These are phyloP conservation scores for Chitala chitala DNA, from an alignment of 2,113 vertebrate species.

Conservation along the genomic window DNA sequence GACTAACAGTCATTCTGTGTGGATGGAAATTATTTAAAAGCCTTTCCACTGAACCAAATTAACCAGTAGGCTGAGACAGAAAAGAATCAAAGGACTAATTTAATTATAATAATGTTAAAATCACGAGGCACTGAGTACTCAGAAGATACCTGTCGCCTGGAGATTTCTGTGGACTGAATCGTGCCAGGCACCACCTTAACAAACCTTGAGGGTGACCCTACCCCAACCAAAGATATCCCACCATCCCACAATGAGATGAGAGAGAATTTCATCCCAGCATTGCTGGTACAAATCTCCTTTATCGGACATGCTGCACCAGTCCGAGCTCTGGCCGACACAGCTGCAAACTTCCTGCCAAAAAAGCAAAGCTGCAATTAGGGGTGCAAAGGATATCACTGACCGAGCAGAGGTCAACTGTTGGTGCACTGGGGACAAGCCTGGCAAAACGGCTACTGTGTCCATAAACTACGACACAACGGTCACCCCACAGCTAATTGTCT, in stretches of 20 bases:
- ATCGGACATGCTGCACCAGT: too few species aligned
- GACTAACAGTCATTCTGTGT: constrained; percentile 54
- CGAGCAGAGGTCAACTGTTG: constrained; percentile 93
- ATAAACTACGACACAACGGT: not conserved
- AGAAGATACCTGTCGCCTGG: constrained; percentile 47
- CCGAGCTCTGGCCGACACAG: too few species aligned
- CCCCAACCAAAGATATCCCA: constrained; percentile 84
- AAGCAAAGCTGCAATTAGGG: constrained; percentile 95
- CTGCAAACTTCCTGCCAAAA: constrained; percentile 52
- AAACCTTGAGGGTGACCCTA: constrained; percentile 26
- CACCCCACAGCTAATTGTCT: too few species aligned
- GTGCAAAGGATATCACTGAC: constrained; percentile 90
- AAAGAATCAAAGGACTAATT: constrained; percentile 53
- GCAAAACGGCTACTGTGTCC: constrained; percentile 82
- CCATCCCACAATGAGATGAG: too few species aligned
- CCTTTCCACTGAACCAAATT: constrained; percentile 60
- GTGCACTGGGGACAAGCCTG: constrained; percentile 89
- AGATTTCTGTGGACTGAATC: too few species aligned
- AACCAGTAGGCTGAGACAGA: too few species aligned
- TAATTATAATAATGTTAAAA: constrained; percentile 58
- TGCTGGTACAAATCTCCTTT: too few species aligned
- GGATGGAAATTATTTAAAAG: constrained; percentile 60
- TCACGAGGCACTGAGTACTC: constrained; percentile 46
- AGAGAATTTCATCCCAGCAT: too few species aligned
- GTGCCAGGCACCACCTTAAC: too few species aligned